A percentile compares a stretch with the other conserved stretches of the same genome.
phyloP scores from a whole-genome alignment of 2,888 invertebrate genomes.

The Adelphocoris suturalis region DNA sequence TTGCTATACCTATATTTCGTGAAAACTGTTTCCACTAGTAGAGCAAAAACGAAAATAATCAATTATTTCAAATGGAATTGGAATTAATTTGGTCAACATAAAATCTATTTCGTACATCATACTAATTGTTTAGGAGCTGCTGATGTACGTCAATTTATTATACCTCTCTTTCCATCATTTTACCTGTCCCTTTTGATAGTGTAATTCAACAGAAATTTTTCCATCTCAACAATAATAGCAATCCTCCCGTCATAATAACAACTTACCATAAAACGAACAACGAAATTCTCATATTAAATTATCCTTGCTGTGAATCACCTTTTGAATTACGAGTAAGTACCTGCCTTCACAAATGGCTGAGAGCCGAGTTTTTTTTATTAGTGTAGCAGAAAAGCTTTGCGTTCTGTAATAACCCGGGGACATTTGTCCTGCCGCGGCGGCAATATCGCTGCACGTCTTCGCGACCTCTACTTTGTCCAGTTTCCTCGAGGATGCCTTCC shows the following conservation, averaged over 20 bases:
- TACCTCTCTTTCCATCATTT: background rate
- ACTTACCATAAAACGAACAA: background rate
- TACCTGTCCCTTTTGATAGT: background rate
- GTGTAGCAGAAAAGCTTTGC: background rate
- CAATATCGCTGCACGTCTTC: slow-evolving; percentile 24
- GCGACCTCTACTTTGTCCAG: slow-evolving; percentile 33
- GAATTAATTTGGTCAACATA: too few relatives aligned
- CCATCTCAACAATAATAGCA: background rate
- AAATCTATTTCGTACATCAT: too few relatives aligned
- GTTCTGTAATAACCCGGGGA: slow-evolving; percentile 4
- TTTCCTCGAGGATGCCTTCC: background rate
- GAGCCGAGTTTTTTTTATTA: background rate
- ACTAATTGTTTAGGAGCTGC: background rate
- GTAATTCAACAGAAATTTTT: background rate
- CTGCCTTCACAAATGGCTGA: background rate
- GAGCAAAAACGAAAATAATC: too few relatives aligned
- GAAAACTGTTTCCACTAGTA: too few relatives aligned
- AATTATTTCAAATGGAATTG: too few relatives aligned
- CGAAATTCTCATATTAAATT: background rate
- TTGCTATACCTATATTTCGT: too few relatives aligned
- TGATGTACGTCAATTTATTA: too few relatives aligned
- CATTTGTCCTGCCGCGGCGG: background rate
- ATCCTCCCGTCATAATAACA: background rate
- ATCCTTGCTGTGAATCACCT: background rate
- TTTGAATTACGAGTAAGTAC: background rate